Percentiles rank a stretch among this genome's conserved stretches.
These are phyloP conservation scores for Lithobates sylvaticus DNA, from an alignment of 2,797 vertebrate species.

Conservation along the genomic window DNA sequence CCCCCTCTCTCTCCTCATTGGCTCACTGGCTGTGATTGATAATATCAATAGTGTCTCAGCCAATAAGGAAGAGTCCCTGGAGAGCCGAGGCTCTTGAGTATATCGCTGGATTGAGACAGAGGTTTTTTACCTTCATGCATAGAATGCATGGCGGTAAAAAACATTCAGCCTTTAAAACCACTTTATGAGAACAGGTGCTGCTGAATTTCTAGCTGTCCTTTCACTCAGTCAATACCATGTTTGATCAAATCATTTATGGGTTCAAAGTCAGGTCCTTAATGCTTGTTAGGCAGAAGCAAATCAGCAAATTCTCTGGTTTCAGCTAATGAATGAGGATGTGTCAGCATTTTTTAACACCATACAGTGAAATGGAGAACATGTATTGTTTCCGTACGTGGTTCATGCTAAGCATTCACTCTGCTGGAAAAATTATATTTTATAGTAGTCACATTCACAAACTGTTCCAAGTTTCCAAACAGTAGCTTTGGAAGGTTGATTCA, in stretches of 20 bases:
- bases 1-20: too few species aligned
- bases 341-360: not conserved
- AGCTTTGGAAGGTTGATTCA: not conserved
- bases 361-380: not conserved
- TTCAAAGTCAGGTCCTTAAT: slow-evolving; percentile 9
- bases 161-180: too few species aligned
- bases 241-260: not conserved
- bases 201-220: not conserved
- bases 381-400: not conserved
- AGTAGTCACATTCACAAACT: not conserved
- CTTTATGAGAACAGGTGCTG: too few species aligned
- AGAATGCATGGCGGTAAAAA: too few species aligned
- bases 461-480: not conserved
- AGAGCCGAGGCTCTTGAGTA: too few species aligned
- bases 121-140: too few species aligned
- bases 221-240: slow-evolving; percentile 6
- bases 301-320: slow-evolving; percentile 35
- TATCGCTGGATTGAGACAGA: too few species aligned
- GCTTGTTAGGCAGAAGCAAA: slow-evolving; percentile 12
- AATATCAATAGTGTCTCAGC: too few species aligned
- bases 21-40: too few species aligned
- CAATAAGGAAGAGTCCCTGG: too few species aligned
- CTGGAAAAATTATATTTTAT: not conserved
- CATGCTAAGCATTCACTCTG: not conserved
- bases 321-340: slow-evolving; percentile 19